phyloP scores from a whole-genome alignment of 2,888 invertebrate species.

The Scelioninae gen. 1 region DNA sequence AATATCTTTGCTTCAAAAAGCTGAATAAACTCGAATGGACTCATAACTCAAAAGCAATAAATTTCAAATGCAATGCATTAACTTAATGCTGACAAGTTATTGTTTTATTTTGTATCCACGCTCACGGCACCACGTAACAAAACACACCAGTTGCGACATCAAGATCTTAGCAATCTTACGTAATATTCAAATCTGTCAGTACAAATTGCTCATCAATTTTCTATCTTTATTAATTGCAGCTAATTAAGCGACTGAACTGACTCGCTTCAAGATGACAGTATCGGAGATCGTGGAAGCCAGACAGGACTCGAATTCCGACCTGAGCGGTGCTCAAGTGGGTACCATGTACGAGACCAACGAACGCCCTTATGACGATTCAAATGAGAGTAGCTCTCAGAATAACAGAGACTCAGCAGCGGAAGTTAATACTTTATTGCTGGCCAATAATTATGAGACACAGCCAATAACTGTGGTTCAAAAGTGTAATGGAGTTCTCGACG shows the following conservation, averaged over 20 bases:
- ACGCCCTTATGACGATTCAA: conserved; percentile 48
- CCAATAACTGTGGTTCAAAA: conserved; percentile 30
- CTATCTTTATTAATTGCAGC: conserved; percentile 48
- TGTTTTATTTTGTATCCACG: too few species aligned
- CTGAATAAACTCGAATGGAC: too few species aligned
- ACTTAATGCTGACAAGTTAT: too few species aligned
- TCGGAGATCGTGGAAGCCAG: conserved; percentile 57
- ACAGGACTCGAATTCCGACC: conserved; percentile 62
- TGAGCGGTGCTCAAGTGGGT: conserved; percentile 43
- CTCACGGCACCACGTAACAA: too few species aligned
- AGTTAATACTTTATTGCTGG: conserved; percentile 30
- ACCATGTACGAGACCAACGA: conserved; percentile 50
- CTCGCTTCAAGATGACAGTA: conserved; percentile 60
- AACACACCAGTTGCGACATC: too few species aligned
- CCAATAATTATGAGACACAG: conserved; percentile 12
- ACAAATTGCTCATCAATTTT: conserved; percentile 14
- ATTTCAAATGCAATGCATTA: too few species aligned
- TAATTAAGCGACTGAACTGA: conserved; percentile 33
- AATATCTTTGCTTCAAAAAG: too few species aligned
- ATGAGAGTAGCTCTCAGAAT: conserved; percentile 49
- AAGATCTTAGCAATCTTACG: not conserved
- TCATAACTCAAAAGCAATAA: too few species aligned
- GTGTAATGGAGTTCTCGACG: conserved; percentile 37
- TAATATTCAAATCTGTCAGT: conserved; percentile 3
- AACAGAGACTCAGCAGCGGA: conserved; percentile 18